Conservation (phyloP, 2,888 invertebrate species). For the Trichopria drosophilae region DNA sequence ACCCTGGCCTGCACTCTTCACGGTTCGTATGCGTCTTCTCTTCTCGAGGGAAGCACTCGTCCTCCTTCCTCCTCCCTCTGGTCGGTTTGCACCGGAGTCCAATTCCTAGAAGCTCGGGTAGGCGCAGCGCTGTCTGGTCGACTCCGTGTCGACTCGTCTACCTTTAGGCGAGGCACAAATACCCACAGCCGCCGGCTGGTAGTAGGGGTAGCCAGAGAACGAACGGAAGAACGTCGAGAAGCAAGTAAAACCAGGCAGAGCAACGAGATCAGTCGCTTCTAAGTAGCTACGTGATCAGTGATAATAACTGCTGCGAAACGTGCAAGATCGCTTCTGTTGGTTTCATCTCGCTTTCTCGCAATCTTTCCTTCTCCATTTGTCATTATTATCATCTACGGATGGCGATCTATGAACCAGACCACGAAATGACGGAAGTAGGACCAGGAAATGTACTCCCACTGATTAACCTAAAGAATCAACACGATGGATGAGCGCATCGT, state of each 20-base stretch:
- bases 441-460: no score
- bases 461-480: no score
- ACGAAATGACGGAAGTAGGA: no score
- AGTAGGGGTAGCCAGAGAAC: constrained; percentile 22
- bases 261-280: constrained; percentile 46
- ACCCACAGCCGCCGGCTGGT: constrained; percentile 33
- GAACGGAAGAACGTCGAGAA: constrained; percentile 39
- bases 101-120: constrained; percentile 44
- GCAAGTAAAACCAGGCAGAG: constrained; percentile 49
- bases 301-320: constrained; percentile 52
- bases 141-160: constrained; percentile 40
- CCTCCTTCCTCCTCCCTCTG: constrained; percentile 15
- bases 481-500: no score
- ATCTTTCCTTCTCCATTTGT: background rate
- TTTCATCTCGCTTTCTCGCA: constrained; percentile 32
- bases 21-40: constrained; percentile 39
- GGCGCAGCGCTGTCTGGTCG: constrained; percentile 54
- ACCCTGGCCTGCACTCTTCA: constrained; percentile 37
- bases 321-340: constrained; percentile 43
- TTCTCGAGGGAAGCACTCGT: constrained; percentile 38
- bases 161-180: constrained; percentile 39
- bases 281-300: constrained; percentile 58
- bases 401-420: no score
- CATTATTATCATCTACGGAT: no score
- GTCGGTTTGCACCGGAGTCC: constrained; percentile 29